Percentiles rank a stretch among this genome's conserved stretches.
Evolutionary conservation across 1,140 invertebrate genomes (phyloP).

Genomic region (Achroia grisella): DNA sequence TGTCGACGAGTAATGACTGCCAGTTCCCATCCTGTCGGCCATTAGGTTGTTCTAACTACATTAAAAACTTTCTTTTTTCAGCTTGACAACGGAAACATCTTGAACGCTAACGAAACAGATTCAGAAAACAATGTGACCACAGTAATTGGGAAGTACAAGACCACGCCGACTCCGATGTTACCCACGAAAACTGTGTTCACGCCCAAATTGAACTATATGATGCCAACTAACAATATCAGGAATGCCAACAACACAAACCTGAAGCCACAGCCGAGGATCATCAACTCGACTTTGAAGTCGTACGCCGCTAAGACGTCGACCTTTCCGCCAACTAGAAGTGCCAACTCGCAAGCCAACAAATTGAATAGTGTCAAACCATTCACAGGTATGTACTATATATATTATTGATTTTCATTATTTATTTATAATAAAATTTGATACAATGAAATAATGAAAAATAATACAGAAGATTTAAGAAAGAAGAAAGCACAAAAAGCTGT

Average conservation of each 20-base stretch:
- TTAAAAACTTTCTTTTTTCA: conserved; percentile 31
- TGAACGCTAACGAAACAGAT: conserved; percentile 59
- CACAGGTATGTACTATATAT: conserved; percentile 26
- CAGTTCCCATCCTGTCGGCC: too few species aligned
- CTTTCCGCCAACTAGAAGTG: conserved; percentile 63
- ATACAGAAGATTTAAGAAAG: too few species aligned
- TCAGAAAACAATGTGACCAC: conserved; percentile 60
- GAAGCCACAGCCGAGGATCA: conserved; percentile 45
- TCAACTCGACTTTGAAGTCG: conserved; percentile 47
- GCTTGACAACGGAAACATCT: conserved; percentile 57
- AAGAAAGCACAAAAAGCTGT: too few species aligned
- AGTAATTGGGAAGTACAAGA: conserved; percentile 61
- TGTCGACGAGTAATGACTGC: too few species aligned
- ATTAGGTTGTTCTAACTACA: too few species aligned
- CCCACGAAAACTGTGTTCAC: conserved; percentile 53
- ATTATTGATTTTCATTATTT: too few species aligned
- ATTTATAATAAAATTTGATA: too few species aligned
- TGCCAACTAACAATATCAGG: conserved; percentile 59
- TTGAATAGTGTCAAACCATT: conserved; percentile 45
- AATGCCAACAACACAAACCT: conserved; percentile 61
- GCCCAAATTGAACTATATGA: conserved; percentile 59
- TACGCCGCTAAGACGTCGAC: conserved; percentile 63
- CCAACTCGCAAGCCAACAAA: conserved; percentile 51
- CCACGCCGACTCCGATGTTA: conserved; percentile 50
- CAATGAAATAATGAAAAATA: too few species aligned